Conservation (phyloP, 2,113 vertebrate genomes). For the Scolopax mira region DNA sequence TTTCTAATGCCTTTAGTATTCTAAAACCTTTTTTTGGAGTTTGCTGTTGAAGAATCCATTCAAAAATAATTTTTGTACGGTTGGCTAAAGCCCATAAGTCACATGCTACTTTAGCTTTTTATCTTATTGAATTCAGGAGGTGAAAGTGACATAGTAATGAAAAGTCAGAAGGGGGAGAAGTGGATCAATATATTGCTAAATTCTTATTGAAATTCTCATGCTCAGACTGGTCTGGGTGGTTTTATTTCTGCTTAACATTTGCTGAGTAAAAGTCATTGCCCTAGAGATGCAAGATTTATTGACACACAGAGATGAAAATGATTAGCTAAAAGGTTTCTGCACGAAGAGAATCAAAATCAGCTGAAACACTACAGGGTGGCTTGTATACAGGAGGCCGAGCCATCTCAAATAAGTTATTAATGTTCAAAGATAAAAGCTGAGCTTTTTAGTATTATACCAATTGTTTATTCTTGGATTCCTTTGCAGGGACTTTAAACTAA, state of each 20-base stretch:
- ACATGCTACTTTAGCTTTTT: constrained; percentile 18
- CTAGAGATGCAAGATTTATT: constrained; percentile 70
- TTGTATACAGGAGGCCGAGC: not conserved
- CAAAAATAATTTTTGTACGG: not conserved
- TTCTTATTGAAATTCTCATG: constrained; percentile 35
- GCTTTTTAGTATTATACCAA: not conserved
- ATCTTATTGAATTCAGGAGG: constrained; percentile 5
- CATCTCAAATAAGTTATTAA: constrained; percentile 40
- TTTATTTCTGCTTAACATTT: constrained; percentile 75
- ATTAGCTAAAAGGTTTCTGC: constrained; percentile 68
- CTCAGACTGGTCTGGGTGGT: not conserved
- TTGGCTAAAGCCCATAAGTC: not conserved
- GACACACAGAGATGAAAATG: constrained; percentile 70
- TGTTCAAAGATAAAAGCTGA: not conserved
- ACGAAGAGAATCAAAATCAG: constrained; percentile 63
- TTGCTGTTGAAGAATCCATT: not conserved
- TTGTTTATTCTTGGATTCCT: constrained; percentile 1
- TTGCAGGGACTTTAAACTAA: not conserved
- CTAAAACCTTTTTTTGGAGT: not conserved
- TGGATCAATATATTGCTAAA: constrained; percentile 48
- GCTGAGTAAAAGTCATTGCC: constrained; percentile 78
- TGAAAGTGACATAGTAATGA: constrained; percentile 52
- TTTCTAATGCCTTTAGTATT: not conserved
- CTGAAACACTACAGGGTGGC: constrained; percentile 23
- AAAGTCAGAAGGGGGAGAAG: constrained; percentile 50